A percentile compares a stretch with the other conserved stretches of the same genome.
Evolutionary conservation across 2,113 vertebrate species (phyloP).

Genomic region (Alouatta palliata): DNA sequence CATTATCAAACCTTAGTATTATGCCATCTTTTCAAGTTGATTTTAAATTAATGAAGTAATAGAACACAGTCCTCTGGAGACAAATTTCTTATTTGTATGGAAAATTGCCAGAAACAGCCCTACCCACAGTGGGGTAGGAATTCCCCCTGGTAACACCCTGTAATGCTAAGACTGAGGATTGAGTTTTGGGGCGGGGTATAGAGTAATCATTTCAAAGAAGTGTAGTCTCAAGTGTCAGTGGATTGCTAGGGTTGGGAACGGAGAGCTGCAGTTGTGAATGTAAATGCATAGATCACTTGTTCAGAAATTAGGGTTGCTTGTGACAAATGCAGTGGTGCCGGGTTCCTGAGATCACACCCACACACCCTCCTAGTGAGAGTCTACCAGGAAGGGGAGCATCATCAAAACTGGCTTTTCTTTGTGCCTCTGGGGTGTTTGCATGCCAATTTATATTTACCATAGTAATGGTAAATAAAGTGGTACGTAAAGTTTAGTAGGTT

Average conservation of each 20-base stretch:
- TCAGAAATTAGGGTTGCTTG: background rate
- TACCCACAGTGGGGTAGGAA: background rate
- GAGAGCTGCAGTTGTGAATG: background rate
- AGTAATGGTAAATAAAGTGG: background rate
- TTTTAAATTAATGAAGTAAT: slow-evolving; percentile 36
- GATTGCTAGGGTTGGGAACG: background rate
- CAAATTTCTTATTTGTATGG: background rate
- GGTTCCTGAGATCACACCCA: background rate
- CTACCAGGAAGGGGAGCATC: background rate
- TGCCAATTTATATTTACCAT: background rate
- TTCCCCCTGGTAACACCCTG: background rate
- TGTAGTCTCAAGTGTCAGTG: background rate
- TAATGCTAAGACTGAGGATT: background rate
- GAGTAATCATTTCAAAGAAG: slow-evolving; percentile 15
- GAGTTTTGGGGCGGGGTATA: background rate
- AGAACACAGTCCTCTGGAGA: background rate
- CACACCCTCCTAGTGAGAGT: background rate
- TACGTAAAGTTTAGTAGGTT: background rate
- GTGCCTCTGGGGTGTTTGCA: background rate
- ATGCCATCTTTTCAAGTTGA: slow-evolving; percentile 5
- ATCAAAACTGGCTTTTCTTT: background rate
- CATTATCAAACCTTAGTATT: slow-evolving; percentile 26
- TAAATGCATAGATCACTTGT: background rate
- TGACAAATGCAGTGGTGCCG: background rate
- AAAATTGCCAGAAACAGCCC: background rate